Conservation (phyloP, 2,113 vertebrate genomes). For the Sula dactylatra region DNA sequence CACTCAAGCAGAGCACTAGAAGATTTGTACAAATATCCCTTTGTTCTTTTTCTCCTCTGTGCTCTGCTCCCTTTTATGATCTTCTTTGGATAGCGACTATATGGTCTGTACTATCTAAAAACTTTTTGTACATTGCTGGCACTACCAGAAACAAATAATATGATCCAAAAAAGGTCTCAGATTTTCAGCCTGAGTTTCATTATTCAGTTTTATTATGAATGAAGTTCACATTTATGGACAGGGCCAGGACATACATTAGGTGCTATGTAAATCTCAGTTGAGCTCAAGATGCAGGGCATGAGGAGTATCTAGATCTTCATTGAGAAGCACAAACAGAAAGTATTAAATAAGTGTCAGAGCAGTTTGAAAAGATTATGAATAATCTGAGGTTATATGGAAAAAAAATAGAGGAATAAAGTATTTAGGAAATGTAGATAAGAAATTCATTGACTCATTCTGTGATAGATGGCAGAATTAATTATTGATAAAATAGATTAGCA, state of each 20-base stretch:
- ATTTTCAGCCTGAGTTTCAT: neutral
- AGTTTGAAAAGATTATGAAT: neutral
- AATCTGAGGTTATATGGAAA: neutral
- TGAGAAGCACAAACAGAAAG: neutral
- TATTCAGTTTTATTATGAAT: neutral
- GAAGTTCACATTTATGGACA: neutral
- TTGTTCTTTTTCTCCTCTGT: neutral
- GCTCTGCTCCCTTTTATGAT: neutral
- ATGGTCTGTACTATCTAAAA: neutral
- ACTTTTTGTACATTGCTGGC: neutral
- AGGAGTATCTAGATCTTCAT: neutral
- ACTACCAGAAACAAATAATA: neutral
- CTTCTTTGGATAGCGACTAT: neutral
- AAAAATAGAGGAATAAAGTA: neutral
- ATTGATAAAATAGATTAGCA: neutral
- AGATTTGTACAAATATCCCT: neutral
- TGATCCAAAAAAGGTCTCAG: neutral
- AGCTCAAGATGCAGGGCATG: neutral
- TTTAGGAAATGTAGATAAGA: neutral
- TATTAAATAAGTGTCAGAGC: neutral
- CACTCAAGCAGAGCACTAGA: neutral
- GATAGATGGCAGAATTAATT: neutral
- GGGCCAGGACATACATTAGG: neutral
- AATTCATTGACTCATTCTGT: neutral
- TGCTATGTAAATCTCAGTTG: neutral